These are phyloP conservation scores for Microtus richardsoni DNA, from an alignment of 2,113 vertebrate genomes.

Conservation along the genomic window DNA sequence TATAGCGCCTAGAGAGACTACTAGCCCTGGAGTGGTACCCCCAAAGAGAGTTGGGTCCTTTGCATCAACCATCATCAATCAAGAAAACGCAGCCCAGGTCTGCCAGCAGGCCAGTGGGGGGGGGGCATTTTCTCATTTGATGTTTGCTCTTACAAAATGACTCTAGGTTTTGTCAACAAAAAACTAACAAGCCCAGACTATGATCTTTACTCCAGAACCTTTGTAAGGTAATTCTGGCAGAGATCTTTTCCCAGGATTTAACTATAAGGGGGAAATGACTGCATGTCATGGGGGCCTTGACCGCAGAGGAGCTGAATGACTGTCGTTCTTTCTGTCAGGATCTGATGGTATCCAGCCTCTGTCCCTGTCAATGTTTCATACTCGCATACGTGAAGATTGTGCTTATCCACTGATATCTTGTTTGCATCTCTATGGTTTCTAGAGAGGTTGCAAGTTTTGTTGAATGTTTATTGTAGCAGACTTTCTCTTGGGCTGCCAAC, in stretches of 20 bases:
- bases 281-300: fast-evolving
- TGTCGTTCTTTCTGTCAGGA: neutral
- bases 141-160: neutral
- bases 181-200: neutral
- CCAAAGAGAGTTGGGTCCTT: neutral
- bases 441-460: neutral
- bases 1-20: neutral
- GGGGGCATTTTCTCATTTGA: neutral
- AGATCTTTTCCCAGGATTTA: neutral
- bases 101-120: neutral
- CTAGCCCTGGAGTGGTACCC: neutral
- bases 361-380: neutral
- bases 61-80: neutral
- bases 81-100: neutral
- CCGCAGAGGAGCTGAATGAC: neutral
- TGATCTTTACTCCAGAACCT: neutral
- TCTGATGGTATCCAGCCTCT: neutral
- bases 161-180: neutral
- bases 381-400: neutral
- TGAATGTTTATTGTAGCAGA: neutral
- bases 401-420: neutral
- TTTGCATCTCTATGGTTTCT: slow-evolving; percentile 15
- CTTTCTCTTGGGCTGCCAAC: neutral
- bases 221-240: neutral
- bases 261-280: neutral